Base-by-base conservation (phyloP, 2,797 vertebrate genomes). In the Chaunax sp. region DNA sequence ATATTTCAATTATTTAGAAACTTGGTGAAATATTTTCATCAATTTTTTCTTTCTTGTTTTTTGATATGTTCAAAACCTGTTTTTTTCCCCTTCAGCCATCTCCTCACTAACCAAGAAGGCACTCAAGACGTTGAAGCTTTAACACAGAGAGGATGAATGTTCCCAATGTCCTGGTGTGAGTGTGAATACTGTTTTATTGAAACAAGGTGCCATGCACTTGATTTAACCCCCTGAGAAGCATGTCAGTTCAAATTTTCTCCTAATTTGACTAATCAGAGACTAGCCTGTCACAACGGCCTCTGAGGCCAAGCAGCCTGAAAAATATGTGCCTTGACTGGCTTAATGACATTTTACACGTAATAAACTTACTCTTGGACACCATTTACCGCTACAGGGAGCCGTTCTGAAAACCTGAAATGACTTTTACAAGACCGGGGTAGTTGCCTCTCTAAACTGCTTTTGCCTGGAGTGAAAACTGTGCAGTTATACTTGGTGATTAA, bases 321-420 rank as follows among this genome's bases (percentile, higher is more conserved):
- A 86, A 88, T 84, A 88, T 70, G 81, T 61, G 82, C 71, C 80
- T 76, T 43, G 82, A 87, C 76, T 52, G 70, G 77, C 50, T 80
- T 88, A 87, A 89, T 80, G 85, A 89, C 90, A 91, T 88, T 90
- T 90, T 90, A 89, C 90, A 92, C 87, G 13, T 89, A 91, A 89
- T 90, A 93, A 93, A 91, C 62, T 51, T 78, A 71, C 72, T 81
- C 75, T 80, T 71, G 80, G 77, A 82, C 75, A 72, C 67, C 69
- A 9, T 89, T 89, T 84, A 85, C 78, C 83, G 75, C 86, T 57
- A 71, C 85, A 84, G 78, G 85, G 83, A 86, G 80, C 77, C 37
- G 41, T 28, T 72, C 71, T 75, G 79, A 85, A 79, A 87, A 81
- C 76, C 76, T 84, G 69, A 84, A 83, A 72, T 28, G 78, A 77